Percentiles rank a stretch among this genome's conserved stretches.
Evolutionary conservation across 2,113 vertebrate genomes (phyloP).

Genomic region (Leiothrix lutea): DNA sequence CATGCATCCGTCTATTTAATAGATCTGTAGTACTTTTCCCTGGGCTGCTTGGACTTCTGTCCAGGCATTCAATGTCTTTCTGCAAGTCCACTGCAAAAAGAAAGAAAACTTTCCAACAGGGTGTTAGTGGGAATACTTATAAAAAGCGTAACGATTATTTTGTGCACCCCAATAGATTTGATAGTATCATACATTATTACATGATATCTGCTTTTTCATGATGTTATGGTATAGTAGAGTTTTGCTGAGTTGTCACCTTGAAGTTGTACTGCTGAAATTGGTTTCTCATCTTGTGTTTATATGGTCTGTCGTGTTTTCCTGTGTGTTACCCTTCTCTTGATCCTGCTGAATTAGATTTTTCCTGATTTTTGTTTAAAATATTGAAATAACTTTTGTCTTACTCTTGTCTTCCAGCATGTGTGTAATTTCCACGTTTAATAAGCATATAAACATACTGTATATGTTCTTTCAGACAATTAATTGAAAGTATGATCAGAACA

Average conservation of each 20-base stretch:
- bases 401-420: not conserved
- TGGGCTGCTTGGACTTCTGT: not conserved
- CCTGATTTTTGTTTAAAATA: not conserved
- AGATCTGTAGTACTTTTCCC: not conserved
- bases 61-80: not conserved
- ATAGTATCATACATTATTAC: rapidly evolving
- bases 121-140: not conserved
- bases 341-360: not conserved
- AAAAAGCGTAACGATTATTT: not conserved
- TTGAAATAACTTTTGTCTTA: not conserved
- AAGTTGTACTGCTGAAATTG: not conserved
- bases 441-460: not conserved
- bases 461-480: not conserved
- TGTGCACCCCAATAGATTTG: not conserved
- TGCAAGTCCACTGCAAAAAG: not conserved
- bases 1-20: not conserved
- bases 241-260: not conserved
- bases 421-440: not conserved
- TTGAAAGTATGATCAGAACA: not conserved
- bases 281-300: not conserved
- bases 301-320: rapidly evolving
- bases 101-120: not conserved
- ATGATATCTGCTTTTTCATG: not conserved
- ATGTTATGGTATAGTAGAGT: not conserved
- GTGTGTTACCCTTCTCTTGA: not conserved